Percentiles rank a stretch among this genome's conserved stretches.
phyloP scores from a whole-genome alignment of 2,797 vertebrate genomes.

The Ceyx erithaca region DNA sequence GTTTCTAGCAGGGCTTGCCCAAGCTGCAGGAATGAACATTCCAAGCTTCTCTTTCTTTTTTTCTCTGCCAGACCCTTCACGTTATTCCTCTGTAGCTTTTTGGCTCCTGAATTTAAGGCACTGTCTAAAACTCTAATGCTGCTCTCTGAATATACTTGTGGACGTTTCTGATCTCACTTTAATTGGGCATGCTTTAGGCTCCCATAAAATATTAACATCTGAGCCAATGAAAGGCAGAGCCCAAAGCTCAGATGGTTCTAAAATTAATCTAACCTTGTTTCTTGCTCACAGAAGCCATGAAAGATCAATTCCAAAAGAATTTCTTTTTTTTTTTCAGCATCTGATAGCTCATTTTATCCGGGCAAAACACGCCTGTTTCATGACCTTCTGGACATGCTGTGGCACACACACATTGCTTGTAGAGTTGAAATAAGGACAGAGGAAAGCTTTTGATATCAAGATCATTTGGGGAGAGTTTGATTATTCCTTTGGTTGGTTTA shows the following conservation, averaged over 20 bases:
- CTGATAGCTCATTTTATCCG: constrained; percentile 38
- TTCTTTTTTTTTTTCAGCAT: not conserved
- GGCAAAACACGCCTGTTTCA: constrained; percentile 2
- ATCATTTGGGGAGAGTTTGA: not conserved
- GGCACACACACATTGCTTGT: not conserved
- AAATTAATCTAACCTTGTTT: constrained; percentile 72
- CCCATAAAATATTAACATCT: constrained; percentile 74
- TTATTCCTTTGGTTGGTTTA: not conserved
- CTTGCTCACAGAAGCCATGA: constrained; percentile 42
- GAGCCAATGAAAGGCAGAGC: constrained; percentile 64
- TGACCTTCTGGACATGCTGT: constrained; percentile 25
- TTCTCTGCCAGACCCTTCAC: constrained; percentile 53
- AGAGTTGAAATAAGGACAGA: constrained; percentile 47
- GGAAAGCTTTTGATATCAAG: not conserved
- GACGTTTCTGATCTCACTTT: constrained; percentile 72
- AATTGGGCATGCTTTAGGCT: constrained; percentile 76
- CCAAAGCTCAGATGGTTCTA: constrained; percentile 69
- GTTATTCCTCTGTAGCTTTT: constrained; percentile 39
- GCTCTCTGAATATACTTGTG: constrained; percentile 71
- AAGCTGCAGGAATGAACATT: constrained; percentile 10
- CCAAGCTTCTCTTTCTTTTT: constrained; percentile 43
- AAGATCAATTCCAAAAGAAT: constrained; percentile 61
- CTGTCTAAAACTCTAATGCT: constrained; percentile 62
- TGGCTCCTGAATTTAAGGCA: constrained; percentile 33
- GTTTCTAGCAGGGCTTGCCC: not conserved